These are phyloP conservation scores for Muscicapa adusta DNA, from an alignment of 2,113 vertebrate species.

Conservation along the genomic window DNA sequence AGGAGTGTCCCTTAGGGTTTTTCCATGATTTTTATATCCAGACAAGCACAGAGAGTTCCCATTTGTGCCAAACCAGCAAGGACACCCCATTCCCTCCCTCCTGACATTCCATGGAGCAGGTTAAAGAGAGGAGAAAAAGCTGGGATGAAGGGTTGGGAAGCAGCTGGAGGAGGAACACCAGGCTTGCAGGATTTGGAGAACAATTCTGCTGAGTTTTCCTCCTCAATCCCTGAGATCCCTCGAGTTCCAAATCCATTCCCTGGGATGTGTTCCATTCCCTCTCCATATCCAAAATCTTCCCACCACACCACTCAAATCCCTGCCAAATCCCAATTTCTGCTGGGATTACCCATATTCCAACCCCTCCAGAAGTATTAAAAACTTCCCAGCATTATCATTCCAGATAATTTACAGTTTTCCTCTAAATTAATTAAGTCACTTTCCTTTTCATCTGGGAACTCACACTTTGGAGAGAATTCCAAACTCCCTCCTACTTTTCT, in stretches of 20 bases:
- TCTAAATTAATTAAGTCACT: not conserved
- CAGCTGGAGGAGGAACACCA: not conserved
- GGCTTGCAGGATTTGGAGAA: fast-evolving
- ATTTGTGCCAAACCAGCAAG: not conserved
- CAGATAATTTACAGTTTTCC: not conserved
- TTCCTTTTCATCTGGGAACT: not conserved
- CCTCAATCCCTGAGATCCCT: not conserved
- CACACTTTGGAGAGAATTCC: not conserved
- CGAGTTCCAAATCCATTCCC: fast-evolving
- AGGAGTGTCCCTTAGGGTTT: not conserved
- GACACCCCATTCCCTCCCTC: not conserved
- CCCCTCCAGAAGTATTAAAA: not conserved
- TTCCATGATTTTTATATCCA: not conserved
- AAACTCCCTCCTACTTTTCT: not conserved
- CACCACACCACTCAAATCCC: not conserved
- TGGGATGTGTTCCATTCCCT: not conserved
- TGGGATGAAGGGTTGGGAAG: not conserved
- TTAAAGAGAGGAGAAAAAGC: not conserved
- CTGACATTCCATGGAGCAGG: not conserved
- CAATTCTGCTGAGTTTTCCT: not conserved
- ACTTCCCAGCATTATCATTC: not conserved
- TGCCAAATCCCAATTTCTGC: not conserved
- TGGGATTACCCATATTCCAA: not conserved
- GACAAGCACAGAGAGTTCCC: not conserved
- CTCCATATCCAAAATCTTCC: not conserved